Conservation (phyloP, 2,113 vertebrate species). For the Tyto alba region DNA sequence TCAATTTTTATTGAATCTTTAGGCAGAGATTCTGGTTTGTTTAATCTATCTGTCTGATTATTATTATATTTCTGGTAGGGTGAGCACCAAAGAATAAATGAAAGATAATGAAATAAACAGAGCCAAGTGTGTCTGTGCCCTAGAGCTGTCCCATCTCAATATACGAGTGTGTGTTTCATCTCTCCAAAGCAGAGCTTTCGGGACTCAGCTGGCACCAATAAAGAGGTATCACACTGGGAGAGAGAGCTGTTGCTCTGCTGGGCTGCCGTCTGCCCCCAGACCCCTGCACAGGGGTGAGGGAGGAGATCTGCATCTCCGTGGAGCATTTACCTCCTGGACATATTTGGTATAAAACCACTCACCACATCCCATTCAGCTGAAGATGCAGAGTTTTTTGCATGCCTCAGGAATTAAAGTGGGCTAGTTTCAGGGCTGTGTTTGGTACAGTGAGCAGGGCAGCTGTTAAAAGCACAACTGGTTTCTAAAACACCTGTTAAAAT, state of each 20-base stretch:
- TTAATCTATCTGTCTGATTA: conserved; percentile 39
- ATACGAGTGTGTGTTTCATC: neutral
- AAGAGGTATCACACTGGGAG: neutral
- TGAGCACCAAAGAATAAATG: conserved; percentile 21
- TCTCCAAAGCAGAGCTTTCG: conserved; percentile 3
- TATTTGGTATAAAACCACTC: fast-evolving
- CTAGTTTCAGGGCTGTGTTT: neutral
- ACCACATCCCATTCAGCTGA: fast-evolving
- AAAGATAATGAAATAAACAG: conserved; percentile 42
- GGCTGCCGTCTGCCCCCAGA: neutral
- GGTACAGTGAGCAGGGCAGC: neutral
- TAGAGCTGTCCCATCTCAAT: conserved; percentile 2
- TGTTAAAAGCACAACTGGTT: neutral
- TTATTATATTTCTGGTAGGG: conserved; percentile 10
- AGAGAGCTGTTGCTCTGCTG: neutral
- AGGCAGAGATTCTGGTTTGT: neutral
- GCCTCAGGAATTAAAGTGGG: neutral
- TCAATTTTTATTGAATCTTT: conserved; percentile 36
- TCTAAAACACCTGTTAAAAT: neutral
- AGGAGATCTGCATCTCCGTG: neutral
- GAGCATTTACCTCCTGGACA: neutral
- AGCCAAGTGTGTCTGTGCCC: conserved; percentile 24
- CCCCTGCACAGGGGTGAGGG: neutral
- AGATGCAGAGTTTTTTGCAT: neutral
- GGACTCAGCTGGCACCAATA: conserved; percentile 46